These are phyloP conservation scores for Lepidurus arcticus DNA, from an alignment of 1,140 invertebrate genomes.

Conservation along the genomic window DNA sequence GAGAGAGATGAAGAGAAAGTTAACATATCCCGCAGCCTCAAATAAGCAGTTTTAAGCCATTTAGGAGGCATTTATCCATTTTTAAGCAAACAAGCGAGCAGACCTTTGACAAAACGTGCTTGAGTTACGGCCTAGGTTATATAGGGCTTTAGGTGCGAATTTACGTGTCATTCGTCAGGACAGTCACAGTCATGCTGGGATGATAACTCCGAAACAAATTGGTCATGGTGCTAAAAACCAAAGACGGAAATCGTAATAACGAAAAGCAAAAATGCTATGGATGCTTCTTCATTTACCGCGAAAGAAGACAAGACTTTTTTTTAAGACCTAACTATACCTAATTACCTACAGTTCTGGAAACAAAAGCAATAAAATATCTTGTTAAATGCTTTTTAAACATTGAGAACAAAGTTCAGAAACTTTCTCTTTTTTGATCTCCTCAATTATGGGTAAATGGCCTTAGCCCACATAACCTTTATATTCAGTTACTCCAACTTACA, in stretches of 20 bases:
- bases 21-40: background rate
- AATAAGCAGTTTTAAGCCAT: background rate
- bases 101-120: conserved; percentile 5
- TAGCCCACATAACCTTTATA: background rate
- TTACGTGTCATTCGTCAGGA: background rate
- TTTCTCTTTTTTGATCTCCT: background rate
- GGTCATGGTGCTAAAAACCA: background rate
- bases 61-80: background rate
- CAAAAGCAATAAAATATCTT: background rate
- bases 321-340: background rate
- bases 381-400: background rate
- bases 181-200: background rate
- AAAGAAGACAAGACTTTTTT: background rate
- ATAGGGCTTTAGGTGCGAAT: background rate
- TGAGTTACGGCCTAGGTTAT: background rate
- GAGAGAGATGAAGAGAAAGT: background rate
- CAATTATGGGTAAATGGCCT: conserved; percentile 5
- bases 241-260: background rate
- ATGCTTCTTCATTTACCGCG: no score
- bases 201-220: background rate
- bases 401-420: background rate
- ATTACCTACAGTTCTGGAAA: background rate
- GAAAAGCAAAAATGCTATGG: background rate
- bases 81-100: background rate
- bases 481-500: background rate